A percentile compares a stretch with the other conserved stretches of the same genome.
Conservation (phyloP, 2,113 vertebrate genomes). For the Zapornia atra region DNA sequence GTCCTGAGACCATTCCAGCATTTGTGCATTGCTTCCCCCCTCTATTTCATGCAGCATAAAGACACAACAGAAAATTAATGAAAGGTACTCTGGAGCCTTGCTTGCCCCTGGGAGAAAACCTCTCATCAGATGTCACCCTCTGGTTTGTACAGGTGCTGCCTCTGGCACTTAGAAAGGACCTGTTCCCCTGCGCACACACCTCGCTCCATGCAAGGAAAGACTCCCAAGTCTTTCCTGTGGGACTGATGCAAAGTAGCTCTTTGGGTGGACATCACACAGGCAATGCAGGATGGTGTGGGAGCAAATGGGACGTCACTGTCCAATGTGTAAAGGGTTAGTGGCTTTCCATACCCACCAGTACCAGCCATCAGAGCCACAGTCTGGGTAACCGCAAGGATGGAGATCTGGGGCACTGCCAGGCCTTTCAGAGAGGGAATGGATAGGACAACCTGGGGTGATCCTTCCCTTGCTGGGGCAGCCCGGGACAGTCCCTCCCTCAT, state of each 20-base stretch:
- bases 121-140: too few relatives aligned
- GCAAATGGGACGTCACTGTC: not conserved
- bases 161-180: not conserved
- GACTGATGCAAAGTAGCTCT: not conserved
- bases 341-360: not conserved
- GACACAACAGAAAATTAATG: not conserved
- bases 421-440: not conserved
- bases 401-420: not conserved
- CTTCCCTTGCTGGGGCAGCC: not conserved
- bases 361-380: not conserved
- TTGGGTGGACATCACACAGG: not conserved
- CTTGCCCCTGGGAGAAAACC: not conserved
- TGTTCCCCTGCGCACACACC: fast-evolving
- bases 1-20: not conserved
- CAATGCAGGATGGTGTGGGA: fast-evolving
- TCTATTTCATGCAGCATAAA: not conserved
- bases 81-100: too few relatives aligned
- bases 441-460: not conserved
- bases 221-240: not conserved
- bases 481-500: too few relatives aligned
- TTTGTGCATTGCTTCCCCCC: not conserved
- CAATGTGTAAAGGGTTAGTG: not conserved
- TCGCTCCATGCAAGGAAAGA: not conserved
- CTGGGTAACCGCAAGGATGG: not conserved
- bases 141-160: not conserved